phyloP scores from a whole-genome alignment of 53 echinoderm and acorn worm species.

The Zoroaster sp. region DNA sequence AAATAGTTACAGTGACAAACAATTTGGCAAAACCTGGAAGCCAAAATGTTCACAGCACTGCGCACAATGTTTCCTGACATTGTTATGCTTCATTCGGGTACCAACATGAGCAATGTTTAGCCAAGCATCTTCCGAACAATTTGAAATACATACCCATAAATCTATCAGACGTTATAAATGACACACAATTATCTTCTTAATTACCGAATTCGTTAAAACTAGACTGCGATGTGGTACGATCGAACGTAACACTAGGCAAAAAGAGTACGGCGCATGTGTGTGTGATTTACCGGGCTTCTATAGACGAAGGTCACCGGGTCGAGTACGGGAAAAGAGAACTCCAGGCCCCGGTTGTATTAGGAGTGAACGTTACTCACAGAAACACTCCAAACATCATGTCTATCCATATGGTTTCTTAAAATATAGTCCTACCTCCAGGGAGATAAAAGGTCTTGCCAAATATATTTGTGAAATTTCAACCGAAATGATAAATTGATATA shows the following conservation, averaged over 20 bases:
- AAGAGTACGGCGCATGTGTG: background rate
- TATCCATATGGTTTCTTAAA: no score
- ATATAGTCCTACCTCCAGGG: no score
- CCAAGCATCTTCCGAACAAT: background rate
- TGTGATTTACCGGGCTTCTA: background rate
- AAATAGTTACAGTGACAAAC: no score
- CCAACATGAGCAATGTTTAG: background rate
- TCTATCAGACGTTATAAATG: background rate
- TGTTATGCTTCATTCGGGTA: background rate
- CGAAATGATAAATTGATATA: no score
- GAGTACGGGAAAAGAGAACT: background rate
- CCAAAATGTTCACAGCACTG: no score
- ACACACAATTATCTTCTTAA: slow-evolving; percentile 1
- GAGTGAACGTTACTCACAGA: background rate
- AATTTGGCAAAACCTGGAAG: no score
- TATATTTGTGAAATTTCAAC: no score
- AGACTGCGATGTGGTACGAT: background rate
- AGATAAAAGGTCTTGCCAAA: no score
- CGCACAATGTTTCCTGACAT: no score
- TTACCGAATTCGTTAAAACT: slow-evolving; percentile 37
- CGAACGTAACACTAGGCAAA: background rate
- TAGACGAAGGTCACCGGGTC: slow-evolving; percentile 25
- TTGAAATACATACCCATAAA: background rate
- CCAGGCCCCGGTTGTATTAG: background rate
- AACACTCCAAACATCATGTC: no score